Percentiles rank a stretch among this genome's conserved stretches.
Conservation (phyloP, 2,797 vertebrate genomes). For the Clarias laeviceps region DNA sequence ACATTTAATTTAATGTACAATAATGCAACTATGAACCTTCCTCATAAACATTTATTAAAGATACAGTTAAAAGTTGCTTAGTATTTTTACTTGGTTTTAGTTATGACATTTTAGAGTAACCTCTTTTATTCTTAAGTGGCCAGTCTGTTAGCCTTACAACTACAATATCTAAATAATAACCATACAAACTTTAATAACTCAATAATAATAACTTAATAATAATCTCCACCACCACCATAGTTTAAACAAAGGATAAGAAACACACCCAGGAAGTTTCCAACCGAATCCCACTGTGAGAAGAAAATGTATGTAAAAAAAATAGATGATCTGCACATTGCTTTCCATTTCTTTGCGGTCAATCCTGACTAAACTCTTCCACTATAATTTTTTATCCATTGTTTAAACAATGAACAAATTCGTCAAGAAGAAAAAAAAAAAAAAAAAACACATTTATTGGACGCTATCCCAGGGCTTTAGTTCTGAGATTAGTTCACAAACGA, state of each 20-base stretch:
- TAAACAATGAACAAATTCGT: background rate
- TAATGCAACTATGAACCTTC: too few species aligned
- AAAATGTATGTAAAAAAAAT: too few species aligned
- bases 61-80: background rate
- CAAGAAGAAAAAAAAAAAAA: too few species aligned
- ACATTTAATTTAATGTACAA: background rate
- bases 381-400: background rate
- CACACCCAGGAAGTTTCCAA: background rate
- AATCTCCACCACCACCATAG: background rate
- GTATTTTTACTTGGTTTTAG: background rate
- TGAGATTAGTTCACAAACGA: slow-evolving; percentile 26
- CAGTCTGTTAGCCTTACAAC: too few species aligned
- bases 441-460: background rate
- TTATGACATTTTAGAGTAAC: background rate
- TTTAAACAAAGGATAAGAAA: background rate
- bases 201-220: background rate
- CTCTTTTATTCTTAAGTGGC: background rate
- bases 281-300: too few species aligned
- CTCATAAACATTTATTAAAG: too few species aligned
- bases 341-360: background rate
- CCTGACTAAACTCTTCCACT: background rate
- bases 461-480: background rate
- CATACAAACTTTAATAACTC: background rate
- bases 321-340: background rate
- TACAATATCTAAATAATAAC: background rate